Evolutionary conservation across 2,113 vertebrate genomes (phyloP).

Genomic region (Catharus minimus): DNA sequence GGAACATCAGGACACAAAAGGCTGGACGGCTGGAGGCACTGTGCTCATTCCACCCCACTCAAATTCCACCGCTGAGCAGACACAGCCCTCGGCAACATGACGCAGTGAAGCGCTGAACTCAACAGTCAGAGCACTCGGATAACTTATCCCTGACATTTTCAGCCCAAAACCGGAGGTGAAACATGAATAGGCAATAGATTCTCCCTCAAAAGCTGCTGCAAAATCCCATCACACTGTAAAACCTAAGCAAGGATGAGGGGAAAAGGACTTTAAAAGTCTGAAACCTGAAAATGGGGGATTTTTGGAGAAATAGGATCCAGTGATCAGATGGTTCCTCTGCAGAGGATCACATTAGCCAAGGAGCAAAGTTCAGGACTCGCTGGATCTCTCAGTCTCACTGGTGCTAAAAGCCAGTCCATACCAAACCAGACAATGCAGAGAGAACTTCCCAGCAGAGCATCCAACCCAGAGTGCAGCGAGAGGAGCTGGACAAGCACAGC

Average conservation of each 20-base stretch:
- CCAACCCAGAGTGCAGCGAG: not conserved
- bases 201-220: not conserved
- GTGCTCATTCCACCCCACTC: constrained; percentile 9
- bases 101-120: not conserved
- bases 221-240: not conserved
- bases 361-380: not conserved
- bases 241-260: not conserved
- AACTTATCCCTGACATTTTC: constrained; percentile 13
- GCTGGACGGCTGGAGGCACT: not conserved
- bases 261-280: not conserved
- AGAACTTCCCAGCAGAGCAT: not conserved
- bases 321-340: not conserved
- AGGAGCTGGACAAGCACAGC: not conserved
- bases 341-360: not conserved
- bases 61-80: constrained; percentile 30
- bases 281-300: not conserved
- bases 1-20: not conserved
- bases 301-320: not conserved
- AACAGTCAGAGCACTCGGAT: not conserved
- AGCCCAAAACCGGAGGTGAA: not conserved
- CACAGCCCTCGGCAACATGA: not conserved
- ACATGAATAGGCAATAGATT: not conserved
- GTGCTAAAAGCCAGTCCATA: not conserved
- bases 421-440: not conserved
- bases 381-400: not conserved